Evolutionary conservation across 2,797 vertebrate species (phyloP).

Genomic region (Propithecus perrieri): DNA sequence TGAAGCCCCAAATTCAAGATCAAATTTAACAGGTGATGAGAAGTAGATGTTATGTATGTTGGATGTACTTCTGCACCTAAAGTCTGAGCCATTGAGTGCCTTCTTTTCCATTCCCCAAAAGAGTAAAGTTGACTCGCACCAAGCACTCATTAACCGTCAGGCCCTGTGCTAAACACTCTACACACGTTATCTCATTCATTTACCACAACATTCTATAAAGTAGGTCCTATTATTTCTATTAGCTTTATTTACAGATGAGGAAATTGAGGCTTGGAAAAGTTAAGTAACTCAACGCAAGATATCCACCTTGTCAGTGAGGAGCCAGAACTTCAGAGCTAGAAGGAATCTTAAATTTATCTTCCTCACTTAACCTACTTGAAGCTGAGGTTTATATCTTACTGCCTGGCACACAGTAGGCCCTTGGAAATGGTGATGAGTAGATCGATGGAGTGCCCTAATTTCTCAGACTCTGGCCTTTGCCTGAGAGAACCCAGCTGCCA

Average conservation of each 20-base stretch:
- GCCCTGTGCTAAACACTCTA: neutral
- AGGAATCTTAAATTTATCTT: constrained; percentile 37
- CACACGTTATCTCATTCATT: neutral
- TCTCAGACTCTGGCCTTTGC: constrained; percentile 27
- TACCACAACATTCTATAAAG: neutral
- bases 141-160: neutral
- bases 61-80: neutral
- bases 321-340: neutral
- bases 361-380: neutral
- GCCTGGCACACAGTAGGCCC: neutral
- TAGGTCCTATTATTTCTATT: neutral
- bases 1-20: neutral
- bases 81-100: neutral
- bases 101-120: neutral
- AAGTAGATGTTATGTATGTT: neutral
- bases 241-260: neutral
- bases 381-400: neutral
- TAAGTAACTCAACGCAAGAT: constrained; percentile 9
- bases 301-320: neutral
- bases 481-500: constrained; percentile 57
- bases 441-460: neutral
- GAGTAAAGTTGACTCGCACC: neutral
- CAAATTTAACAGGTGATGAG: neutral
- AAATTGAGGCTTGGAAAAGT: neutral
- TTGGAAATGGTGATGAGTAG: neutral